Conservation (phyloP, 2,113 vertebrate species). For the Ornithorhynchus anatinus region DNA sequence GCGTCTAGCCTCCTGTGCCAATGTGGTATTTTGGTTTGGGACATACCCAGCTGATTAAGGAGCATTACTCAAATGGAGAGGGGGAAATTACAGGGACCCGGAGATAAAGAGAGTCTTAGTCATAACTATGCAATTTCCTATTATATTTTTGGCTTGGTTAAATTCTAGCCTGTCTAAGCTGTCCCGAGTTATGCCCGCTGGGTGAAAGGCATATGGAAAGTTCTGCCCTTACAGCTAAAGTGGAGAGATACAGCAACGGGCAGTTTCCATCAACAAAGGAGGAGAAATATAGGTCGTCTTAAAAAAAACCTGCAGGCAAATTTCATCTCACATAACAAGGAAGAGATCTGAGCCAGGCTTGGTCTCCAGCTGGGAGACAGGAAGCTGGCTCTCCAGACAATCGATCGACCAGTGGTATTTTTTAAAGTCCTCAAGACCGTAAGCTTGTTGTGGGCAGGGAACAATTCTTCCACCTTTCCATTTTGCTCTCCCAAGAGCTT, state of each 20-base stretch:
- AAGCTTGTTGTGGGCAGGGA: too few relatives aligned
- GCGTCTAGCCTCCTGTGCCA: not conserved
- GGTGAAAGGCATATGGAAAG: conserved; percentile 14
- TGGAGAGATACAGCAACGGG: not conserved
- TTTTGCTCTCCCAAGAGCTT: too few relatives aligned
- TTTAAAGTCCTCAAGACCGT: too few relatives aligned
- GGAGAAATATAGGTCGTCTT: conserved; percentile 1
- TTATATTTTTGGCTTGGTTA: not conserved
- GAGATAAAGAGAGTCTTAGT: not conserved
- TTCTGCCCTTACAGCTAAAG: not conserved
- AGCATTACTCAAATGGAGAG: not conserved
- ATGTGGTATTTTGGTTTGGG: not conserved
- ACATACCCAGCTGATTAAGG: not conserved
- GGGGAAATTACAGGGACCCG: not conserved
- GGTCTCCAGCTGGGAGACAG: too few relatives aligned
- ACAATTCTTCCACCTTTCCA: too few relatives aligned
- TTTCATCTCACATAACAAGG: conserved; percentile 19
- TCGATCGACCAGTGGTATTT: too few relatives aligned
- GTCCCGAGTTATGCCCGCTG: conserved; percentile 6
- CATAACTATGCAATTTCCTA: not conserved
- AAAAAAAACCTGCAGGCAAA: conserved; percentile 11
- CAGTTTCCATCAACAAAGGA: conserved; percentile 6
- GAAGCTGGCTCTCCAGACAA: too few relatives aligned
- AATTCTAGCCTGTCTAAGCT: conserved; percentile 4
- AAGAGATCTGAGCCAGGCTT: conserved; percentile 36